Evolutionary conservation across 2,888 invertebrate species (phyloP).

Genomic region (Diplazon laetatorius): DNA sequence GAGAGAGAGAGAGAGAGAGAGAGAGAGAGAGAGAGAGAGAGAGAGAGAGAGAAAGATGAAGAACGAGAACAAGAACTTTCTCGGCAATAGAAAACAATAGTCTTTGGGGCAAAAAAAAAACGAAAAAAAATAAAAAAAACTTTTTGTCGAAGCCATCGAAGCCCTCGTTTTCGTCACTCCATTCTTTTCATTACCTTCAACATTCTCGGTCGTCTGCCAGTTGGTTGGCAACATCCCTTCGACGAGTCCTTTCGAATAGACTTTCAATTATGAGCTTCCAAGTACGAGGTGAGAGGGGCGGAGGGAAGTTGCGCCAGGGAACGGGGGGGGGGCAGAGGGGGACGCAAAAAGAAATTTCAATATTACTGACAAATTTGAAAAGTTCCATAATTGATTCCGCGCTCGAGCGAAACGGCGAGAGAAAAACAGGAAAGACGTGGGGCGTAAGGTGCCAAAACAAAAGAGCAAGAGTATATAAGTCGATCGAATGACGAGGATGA

Average conservation of each 20-base stretch:
- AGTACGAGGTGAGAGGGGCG: too few species aligned
- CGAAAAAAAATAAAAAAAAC: too few species aligned
- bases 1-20: slow-evolving; percentile 67
- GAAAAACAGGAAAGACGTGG: slow-evolving; percentile 61
- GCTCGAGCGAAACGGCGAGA: slow-evolving; percentile 56
- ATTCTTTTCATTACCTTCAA: slow-evolving; percentile 44
- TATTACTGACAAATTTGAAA: slow-evolving; percentile 82
- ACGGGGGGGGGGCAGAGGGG: too few species aligned
- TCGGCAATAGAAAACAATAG: slow-evolving; percentile 79
- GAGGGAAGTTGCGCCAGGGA: too few species aligned
- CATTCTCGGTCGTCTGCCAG: not conserved
- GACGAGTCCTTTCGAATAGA: slow-evolving; percentile 76
- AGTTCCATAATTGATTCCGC: slow-evolving; percentile 82
- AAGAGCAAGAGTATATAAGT: slow-evolving; percentile 63
- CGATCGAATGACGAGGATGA: slow-evolving; percentile 61
- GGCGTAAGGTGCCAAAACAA: slow-evolving; percentile 69
- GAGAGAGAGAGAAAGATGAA: slow-evolving; percentile 41
- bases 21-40: slow-evolving; percentile 32
- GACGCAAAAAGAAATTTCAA: slow-evolving; percentile 82
- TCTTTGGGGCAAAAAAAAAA: slow-evolving; percentile 80
- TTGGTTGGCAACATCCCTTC: slow-evolving; percentile 69
- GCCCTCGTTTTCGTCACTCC: slow-evolving; percentile 52
- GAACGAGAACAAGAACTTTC: slow-evolving; percentile 66
- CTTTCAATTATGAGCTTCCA: slow-evolving; percentile 80
- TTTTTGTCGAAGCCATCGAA: slow-evolving; percentile 63